Conservation (phyloP, 2,113 vertebrate species). For the Nipponia nippon region DNA sequence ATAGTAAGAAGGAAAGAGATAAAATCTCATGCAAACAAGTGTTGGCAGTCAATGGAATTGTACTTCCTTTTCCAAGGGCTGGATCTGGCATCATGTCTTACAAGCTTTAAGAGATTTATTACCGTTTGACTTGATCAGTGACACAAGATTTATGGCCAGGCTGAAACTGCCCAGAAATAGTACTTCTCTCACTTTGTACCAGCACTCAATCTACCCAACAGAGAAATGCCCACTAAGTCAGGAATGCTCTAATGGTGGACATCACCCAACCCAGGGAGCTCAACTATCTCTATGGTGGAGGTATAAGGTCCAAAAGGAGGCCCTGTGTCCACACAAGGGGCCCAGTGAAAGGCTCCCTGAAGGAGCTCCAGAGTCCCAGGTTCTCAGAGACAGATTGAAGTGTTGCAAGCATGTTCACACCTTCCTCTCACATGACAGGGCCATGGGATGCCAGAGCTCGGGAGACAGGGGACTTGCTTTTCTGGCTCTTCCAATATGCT, state of each 20-base stretch:
- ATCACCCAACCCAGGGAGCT: background rate
- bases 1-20: background rate
- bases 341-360: background rate
- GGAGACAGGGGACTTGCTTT: background rate
- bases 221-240: background rate
- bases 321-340: background rate
- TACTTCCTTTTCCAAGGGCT: background rate
- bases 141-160: slow-evolving; percentile 56
- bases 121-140: slow-evolving; percentile 38
- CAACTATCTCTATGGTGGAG: background rate
- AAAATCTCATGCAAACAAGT: slow-evolving; percentile 29
- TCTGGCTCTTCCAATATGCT: background rate
- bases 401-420: background rate
- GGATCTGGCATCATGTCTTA: slow-evolving; percentile 7
- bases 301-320: background rate
- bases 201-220: background rate
- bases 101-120: slow-evolving; percentile 53
- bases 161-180: slow-evolving; percentile 31
- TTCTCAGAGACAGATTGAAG: background rate
- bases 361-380: background rate
- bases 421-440: background rate
- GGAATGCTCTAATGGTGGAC: background rate
- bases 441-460: background rate
- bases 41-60: slow-evolving; percentile 34
- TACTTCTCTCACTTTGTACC: background rate